Percentiles rank a stretch among this genome's conserved stretches.
phyloP scores from a whole-genome alignment of 2,797 vertebrate genomes.

The Fistularia tabacaria region DNA sequence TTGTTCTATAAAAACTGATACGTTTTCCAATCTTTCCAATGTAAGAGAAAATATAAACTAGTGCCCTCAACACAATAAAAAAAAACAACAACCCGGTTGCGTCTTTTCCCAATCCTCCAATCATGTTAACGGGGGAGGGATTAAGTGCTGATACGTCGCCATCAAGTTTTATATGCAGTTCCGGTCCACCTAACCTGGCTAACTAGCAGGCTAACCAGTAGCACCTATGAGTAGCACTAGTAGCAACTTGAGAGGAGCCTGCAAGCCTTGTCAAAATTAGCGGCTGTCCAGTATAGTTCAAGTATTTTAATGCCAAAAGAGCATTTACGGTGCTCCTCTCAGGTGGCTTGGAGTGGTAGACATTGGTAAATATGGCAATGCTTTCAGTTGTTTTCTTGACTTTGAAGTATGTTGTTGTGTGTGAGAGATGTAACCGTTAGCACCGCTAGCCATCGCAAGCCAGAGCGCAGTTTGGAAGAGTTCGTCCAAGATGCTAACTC shows the following conservation, averaged over 20 bases:
- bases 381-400: slow-evolving; percentile 41
- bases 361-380: slow-evolving; percentile 54
- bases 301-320: slow-evolving; percentile 18
- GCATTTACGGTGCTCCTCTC: slow-evolving; percentile 13
- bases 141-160: slow-evolving; percentile 26
- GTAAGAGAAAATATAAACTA: not conserved
- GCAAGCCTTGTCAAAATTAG: slow-evolving; percentile 54
- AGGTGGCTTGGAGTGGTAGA: slow-evolving; percentile 21
- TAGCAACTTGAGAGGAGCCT: slow-evolving; percentile 59
- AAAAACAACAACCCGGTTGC: no score
- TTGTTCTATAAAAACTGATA: not conserved
- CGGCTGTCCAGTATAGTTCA: slow-evolving; percentile 17
- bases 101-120: slow-evolving; percentile 38
- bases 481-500: slow-evolving; percentile 62
- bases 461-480: slow-evolving; percentile 52
- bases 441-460: slow-evolving; percentile 54
- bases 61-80: not conserved
- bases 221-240: slow-evolving; percentile 33
- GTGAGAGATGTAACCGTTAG: slow-evolving; percentile 34
- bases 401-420: slow-evolving; percentile 63
- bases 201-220: slow-evolving; percentile 40
- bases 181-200: slow-evolving; percentile 58
- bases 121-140: slow-evolving; percentile 43
- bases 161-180: slow-evolving; percentile 47
- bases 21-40: not conserved